phyloP scores from a whole-genome alignment of 2,888 invertebrate species.

The Brachyopa scutellaris region DNA sequence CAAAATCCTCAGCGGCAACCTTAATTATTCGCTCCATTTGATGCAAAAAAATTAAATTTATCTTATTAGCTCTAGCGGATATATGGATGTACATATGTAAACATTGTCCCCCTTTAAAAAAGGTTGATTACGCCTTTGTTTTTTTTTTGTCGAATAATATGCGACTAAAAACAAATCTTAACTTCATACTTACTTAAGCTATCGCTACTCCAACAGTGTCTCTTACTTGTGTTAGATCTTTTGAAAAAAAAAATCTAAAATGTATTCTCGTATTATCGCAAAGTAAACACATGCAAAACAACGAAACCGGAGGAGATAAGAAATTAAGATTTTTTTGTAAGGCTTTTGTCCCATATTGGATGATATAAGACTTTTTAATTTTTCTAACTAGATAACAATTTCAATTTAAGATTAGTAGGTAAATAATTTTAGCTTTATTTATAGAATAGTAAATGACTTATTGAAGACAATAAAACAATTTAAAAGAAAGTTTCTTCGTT shows the following conservation, averaged over 20 bases:
- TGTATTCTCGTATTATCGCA: slow-evolving; percentile 8
- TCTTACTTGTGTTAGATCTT: background rate
- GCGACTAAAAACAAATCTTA: background rate
- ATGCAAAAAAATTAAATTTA: background rate
- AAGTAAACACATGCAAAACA: slow-evolving; percentile 19
- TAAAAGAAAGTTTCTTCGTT: too few species aligned
- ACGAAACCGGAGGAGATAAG: slow-evolving; percentile 1
- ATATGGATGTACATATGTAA: background rate
- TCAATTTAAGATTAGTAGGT: slow-evolving; percentile 1
- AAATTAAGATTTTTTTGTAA: background rate
- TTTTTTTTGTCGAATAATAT: slow-evolving; percentile 10
- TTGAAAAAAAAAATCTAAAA: slow-evolving; percentile 12
- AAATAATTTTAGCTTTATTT: background rate
- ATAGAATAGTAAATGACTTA: background rate
- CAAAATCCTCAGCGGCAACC: too few species aligned
- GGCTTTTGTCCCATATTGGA: background rate
- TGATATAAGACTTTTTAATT: background rate
- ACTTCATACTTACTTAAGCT: background rate
- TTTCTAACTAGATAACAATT: slow-evolving; percentile 3
- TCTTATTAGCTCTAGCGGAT: background rate
- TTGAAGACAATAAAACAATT: background rate
- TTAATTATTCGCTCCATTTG: background rate
- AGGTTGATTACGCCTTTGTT: background rate
- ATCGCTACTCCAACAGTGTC: background rate
- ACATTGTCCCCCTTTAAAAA: background rate